Percentiles rank a stretch among this genome's conserved stretches.
Evolutionary conservation across 2,113 vertebrate genomes (phyloP).

Genomic region (Connochaetes taurinus): DNA sequence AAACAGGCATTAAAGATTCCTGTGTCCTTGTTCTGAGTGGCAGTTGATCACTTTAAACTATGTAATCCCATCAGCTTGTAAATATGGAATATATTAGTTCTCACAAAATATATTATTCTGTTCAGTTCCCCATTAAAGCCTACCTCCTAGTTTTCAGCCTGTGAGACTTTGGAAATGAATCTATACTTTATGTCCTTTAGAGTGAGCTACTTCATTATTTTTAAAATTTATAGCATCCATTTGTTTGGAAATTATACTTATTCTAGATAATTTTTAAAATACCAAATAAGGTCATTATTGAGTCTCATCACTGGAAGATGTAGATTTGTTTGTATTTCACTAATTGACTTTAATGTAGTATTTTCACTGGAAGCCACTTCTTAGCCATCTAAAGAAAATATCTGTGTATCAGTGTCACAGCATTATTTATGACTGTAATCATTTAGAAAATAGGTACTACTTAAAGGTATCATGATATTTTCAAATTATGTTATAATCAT

Average conservation of each 20-base stretch:
- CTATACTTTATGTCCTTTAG: neutral
- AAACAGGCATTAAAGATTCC: neutral
- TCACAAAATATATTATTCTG: neutral
- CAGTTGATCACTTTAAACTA: neutral
- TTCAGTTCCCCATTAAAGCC: neutral
- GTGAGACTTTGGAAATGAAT: neutral
- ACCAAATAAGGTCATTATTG: neutral
- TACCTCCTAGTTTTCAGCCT: neutral
- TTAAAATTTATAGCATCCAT: neutral
- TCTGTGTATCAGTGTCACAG: neutral
- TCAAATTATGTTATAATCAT: neutral
- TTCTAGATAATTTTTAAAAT: neutral
- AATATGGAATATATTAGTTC: conserved; percentile 1
- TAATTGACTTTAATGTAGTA: neutral
- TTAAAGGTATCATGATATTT: neutral
- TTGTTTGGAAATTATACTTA: neutral
- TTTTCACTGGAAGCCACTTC: neutral
- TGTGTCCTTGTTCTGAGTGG: neutral
- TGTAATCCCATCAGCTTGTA: neutral
- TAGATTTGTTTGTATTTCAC: neutral
- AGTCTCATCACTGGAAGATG: neutral
- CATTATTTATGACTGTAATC: neutral
- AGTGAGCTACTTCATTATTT: neutral
- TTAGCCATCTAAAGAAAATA: neutral
- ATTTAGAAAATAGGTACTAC: neutral